Base-by-base conservation (phyloP, 2,797 vertebrate species). In the Microchirus variegatus region DNA sequence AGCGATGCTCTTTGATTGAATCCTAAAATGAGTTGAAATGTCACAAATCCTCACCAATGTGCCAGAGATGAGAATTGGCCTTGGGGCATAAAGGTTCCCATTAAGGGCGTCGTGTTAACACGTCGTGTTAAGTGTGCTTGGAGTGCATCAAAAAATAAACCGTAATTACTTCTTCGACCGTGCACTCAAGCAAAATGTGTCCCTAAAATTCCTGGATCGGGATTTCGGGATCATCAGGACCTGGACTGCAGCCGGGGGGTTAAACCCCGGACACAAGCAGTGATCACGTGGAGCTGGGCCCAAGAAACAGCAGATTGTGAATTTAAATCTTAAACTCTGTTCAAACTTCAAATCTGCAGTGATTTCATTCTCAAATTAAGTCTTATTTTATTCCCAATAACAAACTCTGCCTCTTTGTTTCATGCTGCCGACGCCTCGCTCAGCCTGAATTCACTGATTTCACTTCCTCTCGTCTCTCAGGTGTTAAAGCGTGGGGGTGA, bases 21-120 rank as follows among this genome's bases (percentile, higher is more conserved):
- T 81, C 73, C 86, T 81, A 72, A 87, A 90, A 89, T 87, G 77
- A 87, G 82, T 83, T 78, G 80, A 91, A 90, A 91, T 88, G 83
- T 89, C 84, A 88, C 84, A 90, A 90, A 90, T 88, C 77, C 78
- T 73, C n/a, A 63, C 73, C 80, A 87, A 77, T 82, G 63, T 70
- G 67, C 76, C 60, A 18, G 63, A 78, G 87, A 83, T 82, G 77
- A 89, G 89, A 87, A 87, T 81, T 78, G 80, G 80, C 87, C 90
- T 87, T 83, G 85, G 86, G 81, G 75, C 53, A 77, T 84, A 70
- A 86, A 80, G 82, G 73, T 77, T 87, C 74, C 80, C 76, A 84
- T 91, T 87, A 84, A 85, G 79, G 66, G 69, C 62, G 78, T 82
- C 62, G 78, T 82, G 84, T 87, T 87, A 91, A 80, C 81, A 75